phyloP scores from a whole-genome alignment of 2,888 invertebrate genomes.

The Mechanitis messenoides region DNA sequence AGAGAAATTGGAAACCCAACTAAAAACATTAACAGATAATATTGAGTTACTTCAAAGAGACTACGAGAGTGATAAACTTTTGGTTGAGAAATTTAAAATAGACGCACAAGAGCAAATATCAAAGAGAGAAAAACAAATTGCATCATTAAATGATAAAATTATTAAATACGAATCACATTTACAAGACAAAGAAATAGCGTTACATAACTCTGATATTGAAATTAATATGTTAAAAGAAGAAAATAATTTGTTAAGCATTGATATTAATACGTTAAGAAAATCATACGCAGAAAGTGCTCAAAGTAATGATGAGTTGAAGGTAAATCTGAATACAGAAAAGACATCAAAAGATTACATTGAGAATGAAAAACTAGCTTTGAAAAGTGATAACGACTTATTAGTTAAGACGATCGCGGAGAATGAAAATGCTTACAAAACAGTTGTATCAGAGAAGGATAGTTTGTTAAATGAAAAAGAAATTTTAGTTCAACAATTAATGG shows the following conservation, averaged over 20 bases:
- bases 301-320: constrained; percentile 21
- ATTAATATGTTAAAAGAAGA: constrained; percentile 21
- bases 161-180: constrained; percentile 26
- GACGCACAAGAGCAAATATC: constrained; percentile 35
- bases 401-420: constrained; percentile 16
- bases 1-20: constrained; percentile 40
- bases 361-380: constrained; percentile 31
- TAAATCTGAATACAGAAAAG: constrained; percentile 24
- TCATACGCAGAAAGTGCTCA: constrained; percentile 24
- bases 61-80: constrained; percentile 38
- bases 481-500: constrained; percentile 29
- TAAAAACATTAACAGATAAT: constrained; percentile 35
- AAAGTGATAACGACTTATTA: constrained; percentile 30
- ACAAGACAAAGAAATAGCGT: constrained; percentile 25
- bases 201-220: constrained; percentile 17
- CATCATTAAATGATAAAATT: constrained; percentile 27
- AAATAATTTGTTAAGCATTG: constrained; percentile 15
- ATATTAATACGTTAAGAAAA: constrained; percentile 21
- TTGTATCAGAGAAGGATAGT: constrained; percentile 34
- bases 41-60: constrained; percentile 39
- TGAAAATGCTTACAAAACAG: constrained; percentile 24
- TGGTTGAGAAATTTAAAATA: constrained; percentile 40
- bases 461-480: constrained; percentile 34
- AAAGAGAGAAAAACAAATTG: constrained; percentile 36
- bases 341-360: constrained; percentile 27